phyloP scores from a whole-genome alignment of 2,888 invertebrate genomes.

The Xylota segnis region DNA sequence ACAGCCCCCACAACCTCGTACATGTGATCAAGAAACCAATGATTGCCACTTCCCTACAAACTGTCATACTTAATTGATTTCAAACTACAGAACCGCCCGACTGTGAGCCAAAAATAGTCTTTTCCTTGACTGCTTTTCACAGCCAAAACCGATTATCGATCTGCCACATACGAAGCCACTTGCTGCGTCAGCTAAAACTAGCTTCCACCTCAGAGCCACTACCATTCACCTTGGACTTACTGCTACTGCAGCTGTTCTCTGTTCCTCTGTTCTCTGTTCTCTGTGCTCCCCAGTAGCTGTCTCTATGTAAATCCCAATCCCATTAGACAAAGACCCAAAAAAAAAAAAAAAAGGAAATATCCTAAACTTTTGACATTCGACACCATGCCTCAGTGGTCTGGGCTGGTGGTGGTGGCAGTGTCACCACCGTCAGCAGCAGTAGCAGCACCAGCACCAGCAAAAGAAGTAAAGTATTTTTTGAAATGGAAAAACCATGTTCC shows the following conservation, averaged over 20 bases:
- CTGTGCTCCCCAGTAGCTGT: not conserved
- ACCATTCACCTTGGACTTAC: constrained; percentile 59
- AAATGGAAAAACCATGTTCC: constrained; percentile 70
- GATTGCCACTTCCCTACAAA: not conserved
- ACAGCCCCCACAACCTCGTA: not conserved
- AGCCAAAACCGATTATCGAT: constrained; percentile 66
- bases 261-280: not conserved
- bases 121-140: constrained; percentile 9
- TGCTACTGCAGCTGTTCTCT: constrained; percentile 38
- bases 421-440: constrained; percentile 6
- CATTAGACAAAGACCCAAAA: constrained; percentile 5
- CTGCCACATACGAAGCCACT: constrained; percentile 44
- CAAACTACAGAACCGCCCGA: not conserved
- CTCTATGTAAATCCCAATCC: constrained; percentile 25
- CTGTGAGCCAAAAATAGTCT: constrained; percentile 37
- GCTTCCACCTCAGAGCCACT: constrained; percentile 27
- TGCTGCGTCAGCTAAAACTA: constrained; percentile 54
- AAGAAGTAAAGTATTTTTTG: constrained; percentile 14
- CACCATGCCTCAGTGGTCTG: constrained; percentile 35
- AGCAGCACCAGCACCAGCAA: too few species aligned
- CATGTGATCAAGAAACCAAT: constrained; percentile 7
- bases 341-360: constrained; percentile 35
- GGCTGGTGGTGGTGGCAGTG: not conserved
- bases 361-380: constrained; percentile 67
- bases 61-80: constrained; percentile 52